Evolutionary conservation across 2,888 invertebrate species (phyloP).

Genomic region (Drosophila buzzatii): DNA sequence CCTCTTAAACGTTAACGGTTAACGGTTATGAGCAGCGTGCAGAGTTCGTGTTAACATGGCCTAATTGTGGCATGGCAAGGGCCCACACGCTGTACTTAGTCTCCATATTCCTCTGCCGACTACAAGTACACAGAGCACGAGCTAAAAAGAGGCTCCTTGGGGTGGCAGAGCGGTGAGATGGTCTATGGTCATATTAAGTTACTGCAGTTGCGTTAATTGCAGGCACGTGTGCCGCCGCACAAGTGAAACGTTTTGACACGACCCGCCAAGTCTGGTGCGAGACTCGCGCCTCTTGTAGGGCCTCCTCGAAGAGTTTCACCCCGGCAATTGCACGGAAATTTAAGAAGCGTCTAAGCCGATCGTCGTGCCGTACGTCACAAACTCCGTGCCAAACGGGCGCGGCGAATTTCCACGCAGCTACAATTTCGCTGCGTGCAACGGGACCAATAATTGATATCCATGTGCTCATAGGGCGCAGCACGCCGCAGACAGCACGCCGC

Average conservation of each 20-base stretch:
- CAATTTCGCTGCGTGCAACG: constrained; percentile 55
- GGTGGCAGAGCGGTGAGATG: neutral
- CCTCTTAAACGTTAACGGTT: constrained; percentile 51
- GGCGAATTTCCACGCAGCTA: constrained; percentile 70
- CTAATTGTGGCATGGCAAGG: constrained; percentile 60
- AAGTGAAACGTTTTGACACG: constrained; percentile 58
- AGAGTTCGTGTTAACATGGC: constrained; percentile 64
- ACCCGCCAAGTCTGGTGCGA: constrained; percentile 63
- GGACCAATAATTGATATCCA: constrained; percentile 52
- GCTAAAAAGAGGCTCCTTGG: constrained; percentile 2
- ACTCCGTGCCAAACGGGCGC: constrained; percentile 1
- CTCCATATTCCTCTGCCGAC: constrained; percentile 6
- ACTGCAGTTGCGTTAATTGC: constrained; percentile 75
- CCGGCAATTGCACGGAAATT: constrained; percentile 51
- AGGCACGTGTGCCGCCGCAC: constrained; percentile 66
- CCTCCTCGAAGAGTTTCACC: constrained; percentile 40
- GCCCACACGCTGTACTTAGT: constrained; percentile 18
- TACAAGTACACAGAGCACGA: neutral
- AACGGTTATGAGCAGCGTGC: constrained; percentile 53
- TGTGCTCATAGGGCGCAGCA: constrained; percentile 3
- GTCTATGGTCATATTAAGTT: constrained; percentile 61
- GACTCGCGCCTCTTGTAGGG: constrained; percentile 64
- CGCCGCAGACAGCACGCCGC: neutral
- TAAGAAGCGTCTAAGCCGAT: constrained; percentile 69
- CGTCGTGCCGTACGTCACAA: neutral